Conservation (phyloP, 2,797 vertebrate genomes). For the Gobio occitaniae region DNA sequence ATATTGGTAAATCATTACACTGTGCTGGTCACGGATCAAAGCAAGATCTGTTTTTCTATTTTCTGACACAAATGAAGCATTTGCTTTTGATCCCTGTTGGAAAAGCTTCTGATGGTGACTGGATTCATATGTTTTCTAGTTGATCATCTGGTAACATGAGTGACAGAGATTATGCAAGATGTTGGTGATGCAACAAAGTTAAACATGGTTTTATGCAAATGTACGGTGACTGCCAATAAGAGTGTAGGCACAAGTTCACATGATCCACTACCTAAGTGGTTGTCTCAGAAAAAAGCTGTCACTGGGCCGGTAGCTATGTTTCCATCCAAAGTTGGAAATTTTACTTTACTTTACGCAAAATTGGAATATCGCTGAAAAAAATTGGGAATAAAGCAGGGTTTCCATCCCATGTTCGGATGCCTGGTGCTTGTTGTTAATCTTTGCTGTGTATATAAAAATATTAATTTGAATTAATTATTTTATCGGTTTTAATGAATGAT, state of each 20-base stretch:
- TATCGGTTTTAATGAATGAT: too few relatives aligned
- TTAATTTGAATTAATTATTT: too few relatives aligned
- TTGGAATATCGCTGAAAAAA: too few relatives aligned
- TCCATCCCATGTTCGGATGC: too few relatives aligned
- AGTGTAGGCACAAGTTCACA: not conserved
- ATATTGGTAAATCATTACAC: constrained; percentile 68
- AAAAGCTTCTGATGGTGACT: not conserved
- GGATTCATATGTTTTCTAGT: not conserved
- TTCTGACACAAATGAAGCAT: constrained; percentile 18
- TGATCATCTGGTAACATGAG: not conserved
- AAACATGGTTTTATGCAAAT: not conserved
- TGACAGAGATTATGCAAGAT: not conserved
- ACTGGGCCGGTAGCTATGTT: too few relatives aligned
- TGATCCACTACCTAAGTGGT: not conserved
- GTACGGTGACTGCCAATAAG: not conserved
- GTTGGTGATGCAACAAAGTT: not conserved
- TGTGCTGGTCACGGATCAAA: constrained; percentile 61
- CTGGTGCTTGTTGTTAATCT: too few relatives aligned
- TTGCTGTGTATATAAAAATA: too few relatives aligned
- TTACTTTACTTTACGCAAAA: too few relatives aligned
- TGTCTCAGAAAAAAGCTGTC: not conserved
- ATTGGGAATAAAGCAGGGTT: too few relatives aligned
- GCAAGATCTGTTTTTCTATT: constrained; percentile 41
- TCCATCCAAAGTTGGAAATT: too few relatives aligned
- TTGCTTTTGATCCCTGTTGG: constrained; percentile 6